These are phyloP conservation scores for Nautilus pompilius DNA, from an alignment of 1,140 invertebrate genomes.

Conservation along the genomic window DNA sequence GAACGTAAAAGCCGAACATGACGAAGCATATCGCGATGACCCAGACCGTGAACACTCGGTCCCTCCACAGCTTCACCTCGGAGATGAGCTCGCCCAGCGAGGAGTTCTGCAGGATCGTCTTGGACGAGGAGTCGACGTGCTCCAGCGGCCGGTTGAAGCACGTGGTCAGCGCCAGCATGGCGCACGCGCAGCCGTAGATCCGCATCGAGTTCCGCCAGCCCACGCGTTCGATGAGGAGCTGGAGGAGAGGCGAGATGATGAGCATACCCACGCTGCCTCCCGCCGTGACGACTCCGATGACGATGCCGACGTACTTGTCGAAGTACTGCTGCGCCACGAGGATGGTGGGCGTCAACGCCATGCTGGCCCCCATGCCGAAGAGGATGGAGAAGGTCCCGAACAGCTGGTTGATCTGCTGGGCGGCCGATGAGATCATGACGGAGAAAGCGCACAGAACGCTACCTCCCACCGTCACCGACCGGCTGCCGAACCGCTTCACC, in stretches of 20 bases:
- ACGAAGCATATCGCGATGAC: slow-evolving; percentile 25
- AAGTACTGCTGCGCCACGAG: slow-evolving; percentile 36
- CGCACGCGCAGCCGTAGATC: slow-evolving; percentile 15
- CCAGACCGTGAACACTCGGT: slow-evolving; percentile 40
- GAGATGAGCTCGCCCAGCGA: slow-evolving; percentile 20
- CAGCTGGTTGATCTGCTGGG: slow-evolving; percentile 17
- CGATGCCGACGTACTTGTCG: slow-evolving; percentile 33
- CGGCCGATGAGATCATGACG: slow-evolving; percentile 31
- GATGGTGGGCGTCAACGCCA: slow-evolving; percentile 36
- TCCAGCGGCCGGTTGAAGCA: slow-evolving; percentile 16
- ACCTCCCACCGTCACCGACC: slow-evolving; percentile 30
- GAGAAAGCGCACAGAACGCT: slow-evolving; percentile 30
- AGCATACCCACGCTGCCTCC: slow-evolving; percentile 41
- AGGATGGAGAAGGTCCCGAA: slow-evolving; percentile 35
- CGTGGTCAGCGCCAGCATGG: slow-evolving; percentile 15
- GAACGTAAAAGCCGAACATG: slow-evolving; percentile 45
- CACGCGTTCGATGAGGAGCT: slow-evolving; percentile 26
- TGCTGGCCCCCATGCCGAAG: slow-evolving; percentile 35
- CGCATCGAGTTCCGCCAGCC: slow-evolving; percentile 39
- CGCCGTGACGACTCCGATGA: slow-evolving; percentile 36
- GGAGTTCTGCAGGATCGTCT: too few species aligned
- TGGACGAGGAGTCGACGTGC: too few species aligned
- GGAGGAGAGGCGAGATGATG: slow-evolving; percentile 34
- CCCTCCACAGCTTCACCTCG: slow-evolving; percentile 40
- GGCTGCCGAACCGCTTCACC: slow-evolving; percentile 25